Percentiles rank a stretch among this genome's conserved stretches.
phyloP scores from a whole-genome alignment of 2,888 invertebrate species.

The Ophion obscuratus region DNA sequence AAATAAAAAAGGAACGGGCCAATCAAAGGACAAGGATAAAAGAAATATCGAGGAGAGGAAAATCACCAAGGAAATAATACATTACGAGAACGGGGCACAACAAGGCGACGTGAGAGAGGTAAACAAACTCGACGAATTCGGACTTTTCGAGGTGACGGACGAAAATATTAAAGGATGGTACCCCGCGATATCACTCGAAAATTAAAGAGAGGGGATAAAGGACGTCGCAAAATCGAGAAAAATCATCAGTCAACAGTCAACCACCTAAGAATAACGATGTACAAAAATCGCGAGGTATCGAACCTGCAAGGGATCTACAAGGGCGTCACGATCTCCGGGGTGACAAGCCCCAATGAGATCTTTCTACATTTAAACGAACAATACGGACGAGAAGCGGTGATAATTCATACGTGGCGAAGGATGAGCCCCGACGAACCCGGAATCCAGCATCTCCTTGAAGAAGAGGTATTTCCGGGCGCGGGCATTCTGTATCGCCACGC shows the following conservation, averaged over 20 bases:
- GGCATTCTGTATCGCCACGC: background rate
- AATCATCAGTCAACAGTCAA: too few species aligned
- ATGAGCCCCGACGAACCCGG: too few species aligned
- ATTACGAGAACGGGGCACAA: background rate
- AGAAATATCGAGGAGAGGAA: too few species aligned
- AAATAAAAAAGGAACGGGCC: background rate
- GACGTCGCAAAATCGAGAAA: too few species aligned
- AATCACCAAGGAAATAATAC: fast-evolving
- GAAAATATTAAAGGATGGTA: background rate
- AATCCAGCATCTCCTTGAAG: background rate
- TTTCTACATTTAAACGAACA: too few species aligned
- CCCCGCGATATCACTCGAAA: background rate
- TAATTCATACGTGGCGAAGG: too few species aligned
- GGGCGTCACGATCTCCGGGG: too few species aligned
- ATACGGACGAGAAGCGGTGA: too few species aligned
- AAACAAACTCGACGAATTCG: background rate
- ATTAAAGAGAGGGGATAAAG: background rate
- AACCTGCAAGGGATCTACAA: too few species aligned
- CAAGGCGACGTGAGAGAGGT: too few species aligned
- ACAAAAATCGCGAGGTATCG: background rate
- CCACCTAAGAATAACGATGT: background rate
- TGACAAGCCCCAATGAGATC: too few species aligned
- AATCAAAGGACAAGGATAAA: background rate
- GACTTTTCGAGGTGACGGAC: background rate
- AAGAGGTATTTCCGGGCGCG: background rate